A percentile compares a stretch with the other conserved stretches of the same genome.
Evolutionary conservation across 64 coral and sea anemone genomes (phyloP).

Genomic region (Catalaphyllia jardinei): DNA sequence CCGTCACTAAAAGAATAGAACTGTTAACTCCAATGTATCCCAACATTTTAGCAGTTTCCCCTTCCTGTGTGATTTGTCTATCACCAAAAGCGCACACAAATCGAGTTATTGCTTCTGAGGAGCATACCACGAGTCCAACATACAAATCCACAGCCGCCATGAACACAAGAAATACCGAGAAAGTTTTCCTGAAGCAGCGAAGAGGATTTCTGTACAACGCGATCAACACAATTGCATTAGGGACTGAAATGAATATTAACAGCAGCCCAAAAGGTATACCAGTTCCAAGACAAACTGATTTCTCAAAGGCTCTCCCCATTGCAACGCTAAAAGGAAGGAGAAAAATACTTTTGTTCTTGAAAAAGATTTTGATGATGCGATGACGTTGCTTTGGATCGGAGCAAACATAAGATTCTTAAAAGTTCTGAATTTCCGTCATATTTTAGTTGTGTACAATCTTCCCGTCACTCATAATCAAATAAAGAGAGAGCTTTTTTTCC

Average conservation of each 20-base stretch:
- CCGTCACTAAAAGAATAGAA: not conserved
- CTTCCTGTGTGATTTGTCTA: not conserved
- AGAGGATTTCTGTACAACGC: slow-evolving; percentile 1
- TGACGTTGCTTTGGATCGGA: not conserved
- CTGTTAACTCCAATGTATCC: slow-evolving; percentile 17
- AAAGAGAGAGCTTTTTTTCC: too few relatives aligned
- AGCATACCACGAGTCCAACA: not conserved
- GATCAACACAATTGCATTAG: not conserved
- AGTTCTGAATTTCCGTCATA: too few relatives aligned
- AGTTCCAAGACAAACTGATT: not conserved
- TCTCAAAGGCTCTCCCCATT: not conserved
- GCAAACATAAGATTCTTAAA: not conserved
- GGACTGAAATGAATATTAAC: not conserved
- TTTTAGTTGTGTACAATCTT: too few relatives aligned
- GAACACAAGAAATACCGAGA: not conserved
- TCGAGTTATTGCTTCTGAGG: not conserved
- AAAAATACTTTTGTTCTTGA: not conserved
- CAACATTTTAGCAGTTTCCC: not conserved
- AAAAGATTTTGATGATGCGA: not conserved
- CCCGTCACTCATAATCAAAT: too few relatives aligned
- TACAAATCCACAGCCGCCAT: not conserved
- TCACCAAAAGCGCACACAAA: slow-evolving; percentile 14
- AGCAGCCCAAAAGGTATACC: not conserved
- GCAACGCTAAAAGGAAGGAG: not conserved
- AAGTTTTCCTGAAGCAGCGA: not conserved